phyloP scores from a whole-genome alignment of 1,140 invertebrate genomes.

The Halesus radiatus region DNA sequence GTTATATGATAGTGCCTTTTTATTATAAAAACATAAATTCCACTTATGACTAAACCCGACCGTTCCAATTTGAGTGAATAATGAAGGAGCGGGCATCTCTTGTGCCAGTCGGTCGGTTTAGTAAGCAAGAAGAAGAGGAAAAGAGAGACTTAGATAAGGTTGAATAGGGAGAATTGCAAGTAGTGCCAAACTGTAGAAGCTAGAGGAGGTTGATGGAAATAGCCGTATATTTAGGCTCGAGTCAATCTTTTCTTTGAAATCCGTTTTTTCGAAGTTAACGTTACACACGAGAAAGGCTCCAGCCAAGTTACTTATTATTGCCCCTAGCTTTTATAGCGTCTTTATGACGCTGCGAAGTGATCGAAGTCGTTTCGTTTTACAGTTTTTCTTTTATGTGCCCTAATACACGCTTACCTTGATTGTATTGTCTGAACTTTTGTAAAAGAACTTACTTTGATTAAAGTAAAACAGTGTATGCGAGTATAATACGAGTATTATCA shows the following conservation, averaged over 20 bases:
- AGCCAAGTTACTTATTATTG: constrained; percentile 9
- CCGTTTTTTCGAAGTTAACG: constrained; percentile 4
- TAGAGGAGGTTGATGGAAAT: constrained; percentile 22
- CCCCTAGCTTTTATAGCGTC: not conserved
- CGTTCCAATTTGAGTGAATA: constrained; percentile 24
- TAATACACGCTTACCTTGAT: no score
- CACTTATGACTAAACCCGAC: not conserved
- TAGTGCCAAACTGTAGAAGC: not conserved
- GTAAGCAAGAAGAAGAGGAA: constrained; percentile 28
- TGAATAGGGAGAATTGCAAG: constrained; percentile 27
- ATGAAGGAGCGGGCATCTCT: constrained; percentile 3
- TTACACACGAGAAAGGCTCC: constrained; percentile 25
- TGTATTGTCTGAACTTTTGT: no score
- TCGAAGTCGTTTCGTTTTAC: constrained; percentile 1
- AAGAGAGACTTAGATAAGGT: constrained; percentile 11
- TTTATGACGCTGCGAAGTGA: constrained; percentile 1
- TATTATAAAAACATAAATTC: not conserved
- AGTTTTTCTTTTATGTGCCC: not conserved
- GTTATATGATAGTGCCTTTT: no score
- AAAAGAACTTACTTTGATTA: no score
- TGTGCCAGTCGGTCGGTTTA: constrained; percentile 26
- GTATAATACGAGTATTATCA: no score
- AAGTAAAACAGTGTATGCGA: no score
- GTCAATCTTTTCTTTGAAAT: constrained; percentile 17
- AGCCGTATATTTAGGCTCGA: constrained; percentile 13